Conservation (phyloP, 2,113 vertebrate species). For the Dasyurus viverrinus region DNA sequence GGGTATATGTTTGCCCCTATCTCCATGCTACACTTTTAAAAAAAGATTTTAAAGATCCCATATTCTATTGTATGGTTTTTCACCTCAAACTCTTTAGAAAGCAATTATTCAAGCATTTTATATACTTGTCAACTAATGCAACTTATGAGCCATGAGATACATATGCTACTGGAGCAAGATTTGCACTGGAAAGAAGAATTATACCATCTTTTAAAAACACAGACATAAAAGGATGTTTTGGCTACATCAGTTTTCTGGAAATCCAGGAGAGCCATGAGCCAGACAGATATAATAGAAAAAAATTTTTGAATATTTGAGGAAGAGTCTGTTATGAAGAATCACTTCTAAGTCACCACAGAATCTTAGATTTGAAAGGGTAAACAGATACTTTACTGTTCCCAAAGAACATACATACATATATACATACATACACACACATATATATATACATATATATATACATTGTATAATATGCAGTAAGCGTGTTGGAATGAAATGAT, state of each 20-base stretch:
- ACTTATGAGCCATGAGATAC: too few relatives aligned
- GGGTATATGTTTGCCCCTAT: not conserved
- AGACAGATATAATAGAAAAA: not conserved
- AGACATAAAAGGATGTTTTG: not conserved
- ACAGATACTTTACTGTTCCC: not conserved
- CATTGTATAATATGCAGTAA: not conserved
- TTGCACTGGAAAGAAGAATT: not conserved
- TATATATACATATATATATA: too few relatives aligned
- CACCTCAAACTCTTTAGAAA: not conserved
- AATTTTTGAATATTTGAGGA: not conserved
- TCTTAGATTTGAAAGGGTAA: not conserved
- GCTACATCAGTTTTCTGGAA: not conserved
- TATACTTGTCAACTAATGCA: too few relatives aligned
- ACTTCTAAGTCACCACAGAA: not conserved
- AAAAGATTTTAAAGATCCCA: not conserved
- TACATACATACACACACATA: too few relatives aligned
- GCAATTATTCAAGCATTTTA: too few relatives aligned
- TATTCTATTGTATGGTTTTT: not conserved
- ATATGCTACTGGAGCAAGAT: not conserved
- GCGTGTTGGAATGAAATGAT: not conserved
- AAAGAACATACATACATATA: not conserved
- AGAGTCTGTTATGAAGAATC: not conserved
- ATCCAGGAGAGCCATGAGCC: not conserved
- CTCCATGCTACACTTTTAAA: not conserved
- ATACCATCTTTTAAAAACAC: not conserved